phyloP scores from a whole-genome alignment of 2,888 invertebrate species.

The Lasioglossum figueresi region DNA sequence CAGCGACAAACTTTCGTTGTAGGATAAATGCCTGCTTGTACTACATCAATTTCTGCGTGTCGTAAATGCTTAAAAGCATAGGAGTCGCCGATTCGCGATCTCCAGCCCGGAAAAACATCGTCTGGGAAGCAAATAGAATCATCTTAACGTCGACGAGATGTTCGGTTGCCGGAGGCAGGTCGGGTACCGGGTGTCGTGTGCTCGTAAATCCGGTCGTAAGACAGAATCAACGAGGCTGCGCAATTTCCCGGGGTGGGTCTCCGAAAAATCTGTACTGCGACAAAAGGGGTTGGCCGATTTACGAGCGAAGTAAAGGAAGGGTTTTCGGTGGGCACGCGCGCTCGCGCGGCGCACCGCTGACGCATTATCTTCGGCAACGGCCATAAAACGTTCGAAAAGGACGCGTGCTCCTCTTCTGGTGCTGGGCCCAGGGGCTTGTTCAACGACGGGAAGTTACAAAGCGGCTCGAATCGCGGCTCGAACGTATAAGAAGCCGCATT shows the following conservation, averaged over 20 bases:
- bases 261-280: background rate
- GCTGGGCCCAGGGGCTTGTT: conserved; percentile 1
- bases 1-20: no score
- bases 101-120: background rate
- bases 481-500: conserved; percentile 53
- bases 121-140: background rate
- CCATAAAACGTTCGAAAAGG: conserved; percentile 42
- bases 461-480: conserved; percentile 39
- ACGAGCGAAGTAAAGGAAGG: conserved; percentile 1
- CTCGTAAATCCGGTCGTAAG: conserved; percentile 8
- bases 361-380: conserved; percentile 54
- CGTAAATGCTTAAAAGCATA: background rate
- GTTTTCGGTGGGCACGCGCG: conserved; percentile 2
- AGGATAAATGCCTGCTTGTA: background rate
- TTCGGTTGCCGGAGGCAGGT: background rate
- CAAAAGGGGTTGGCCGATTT: conserved; percentile 15
- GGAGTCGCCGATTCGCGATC: background rate
- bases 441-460: conserved; percentile 39
- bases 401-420: conserved; percentile 32
- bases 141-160: background rate
- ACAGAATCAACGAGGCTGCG: background rate
- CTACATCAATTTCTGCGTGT: background rate
- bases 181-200: background rate
- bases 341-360: conserved; percentile 1
- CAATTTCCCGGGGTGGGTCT: conserved; percentile 4